Conservation (phyloP, 2,797 vertebrate genomes). For the Ispidina picta region DNA sequence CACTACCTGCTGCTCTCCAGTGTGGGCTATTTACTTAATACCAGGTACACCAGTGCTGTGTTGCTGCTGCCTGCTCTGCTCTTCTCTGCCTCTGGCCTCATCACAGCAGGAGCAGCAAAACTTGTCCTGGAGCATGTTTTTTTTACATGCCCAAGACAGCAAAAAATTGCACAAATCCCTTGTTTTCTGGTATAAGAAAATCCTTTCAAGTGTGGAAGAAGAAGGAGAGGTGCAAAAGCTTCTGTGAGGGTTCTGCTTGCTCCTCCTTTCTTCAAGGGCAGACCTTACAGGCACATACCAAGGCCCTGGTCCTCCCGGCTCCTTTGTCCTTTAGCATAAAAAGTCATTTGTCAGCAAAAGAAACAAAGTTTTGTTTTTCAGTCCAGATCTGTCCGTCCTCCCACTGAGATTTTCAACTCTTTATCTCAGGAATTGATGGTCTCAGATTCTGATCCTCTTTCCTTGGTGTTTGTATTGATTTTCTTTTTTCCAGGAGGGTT, state of each 20-base stretch:
- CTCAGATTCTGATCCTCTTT: slow-evolving; percentile 40
- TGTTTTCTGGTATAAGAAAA: neutral
- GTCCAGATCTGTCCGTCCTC: slow-evolving; percentile 41
- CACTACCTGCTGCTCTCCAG: neutral
- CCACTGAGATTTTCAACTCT: slow-evolving; percentile 47
- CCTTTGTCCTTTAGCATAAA: slow-evolving; percentile 17
- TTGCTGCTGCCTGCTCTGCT: neutral
- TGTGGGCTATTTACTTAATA: neutral
- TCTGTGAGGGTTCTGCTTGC: neutral
- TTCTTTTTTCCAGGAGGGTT: slow-evolving; percentile 44
- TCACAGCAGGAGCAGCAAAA: neutral
- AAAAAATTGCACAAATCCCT: neutral
- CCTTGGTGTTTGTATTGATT: slow-evolving; percentile 54
- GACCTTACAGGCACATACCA: neutral
- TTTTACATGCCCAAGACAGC: neutral
- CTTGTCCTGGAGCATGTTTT: neutral
- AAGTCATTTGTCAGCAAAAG: slow-evolving; percentile 53
- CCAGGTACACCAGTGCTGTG: rapidly evolving
- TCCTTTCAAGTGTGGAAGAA: neutral
- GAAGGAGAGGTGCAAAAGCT: neutral
- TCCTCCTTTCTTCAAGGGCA: neutral
- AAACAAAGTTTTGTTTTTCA: slow-evolving; percentile 45
- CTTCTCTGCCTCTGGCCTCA: neutral
- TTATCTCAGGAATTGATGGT: slow-evolving; percentile 58
- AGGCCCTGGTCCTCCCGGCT: neutral